Evolutionary conservation across 2,797 vertebrate genomes (phyloP).

Genomic region (Sebastes iracundus): DNA sequence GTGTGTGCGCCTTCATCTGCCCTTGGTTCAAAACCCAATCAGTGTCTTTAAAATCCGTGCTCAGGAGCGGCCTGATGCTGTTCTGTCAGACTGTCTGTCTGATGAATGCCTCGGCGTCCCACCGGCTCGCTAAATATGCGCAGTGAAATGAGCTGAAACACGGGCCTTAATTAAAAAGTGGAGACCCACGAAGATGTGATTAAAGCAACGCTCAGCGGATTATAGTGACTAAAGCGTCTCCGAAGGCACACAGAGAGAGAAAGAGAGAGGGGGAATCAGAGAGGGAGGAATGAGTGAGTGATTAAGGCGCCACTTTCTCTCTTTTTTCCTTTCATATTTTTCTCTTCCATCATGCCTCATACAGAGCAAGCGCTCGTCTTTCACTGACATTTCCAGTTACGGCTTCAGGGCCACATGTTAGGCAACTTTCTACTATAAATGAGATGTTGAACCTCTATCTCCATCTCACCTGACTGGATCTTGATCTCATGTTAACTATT

Average conservation of each 20-base stretch:
- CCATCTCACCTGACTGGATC: not conserved
- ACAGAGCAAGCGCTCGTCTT: conserved; percentile 16
- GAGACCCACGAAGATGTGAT: conserved; percentile 81
- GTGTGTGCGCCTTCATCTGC: conserved; percentile 50
- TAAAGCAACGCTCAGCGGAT: conserved; percentile 80
- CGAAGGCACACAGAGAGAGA: conserved; percentile 59
- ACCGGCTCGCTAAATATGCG: conserved; percentile 84
- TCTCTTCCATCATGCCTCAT: conserved; percentile 14
- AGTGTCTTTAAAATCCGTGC: conserved; percentile 60
- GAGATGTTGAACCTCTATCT: conserved; percentile 3
- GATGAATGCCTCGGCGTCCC: conserved; percentile 77
- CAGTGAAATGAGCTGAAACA: conserved; percentile 85
- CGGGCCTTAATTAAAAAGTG: conserved; percentile 85
- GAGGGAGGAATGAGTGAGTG: conserved; percentile 42
- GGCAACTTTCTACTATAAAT: conserved; percentile 9
- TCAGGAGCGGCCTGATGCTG: conserved; percentile 59
- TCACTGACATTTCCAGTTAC: conserved; percentile 20
- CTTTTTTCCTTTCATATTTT: conserved; percentile 51
- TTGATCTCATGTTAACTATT: not conserved
- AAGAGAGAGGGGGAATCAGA: conserved; percentile 39
- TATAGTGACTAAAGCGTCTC: conserved; percentile 75
- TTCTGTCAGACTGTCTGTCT: conserved; percentile 77
- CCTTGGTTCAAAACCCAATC: conserved; percentile 70
- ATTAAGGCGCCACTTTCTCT: conserved; percentile 60
- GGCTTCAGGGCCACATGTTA: conserved; percentile 1